Percentiles rank a stretch among this genome's conserved stretches.
Conservation (phyloP, 2,888 invertebrate genomes). For the Cryptocephalus primarius region DNA sequence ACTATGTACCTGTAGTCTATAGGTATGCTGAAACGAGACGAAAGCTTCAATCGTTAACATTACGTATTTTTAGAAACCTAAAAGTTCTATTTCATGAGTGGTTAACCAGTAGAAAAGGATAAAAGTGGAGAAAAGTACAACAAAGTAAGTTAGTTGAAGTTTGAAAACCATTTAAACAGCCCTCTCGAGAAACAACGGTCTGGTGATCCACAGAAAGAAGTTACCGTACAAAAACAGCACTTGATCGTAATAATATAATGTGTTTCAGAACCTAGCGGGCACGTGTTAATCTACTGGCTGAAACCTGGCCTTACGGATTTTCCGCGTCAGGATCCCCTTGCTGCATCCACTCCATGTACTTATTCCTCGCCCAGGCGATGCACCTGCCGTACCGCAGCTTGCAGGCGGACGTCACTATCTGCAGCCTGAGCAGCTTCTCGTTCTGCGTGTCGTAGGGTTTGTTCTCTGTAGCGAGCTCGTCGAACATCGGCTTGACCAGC, state of each 20-base stretch:
- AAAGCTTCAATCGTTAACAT: not conserved
- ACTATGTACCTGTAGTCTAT: constrained; percentile 52
- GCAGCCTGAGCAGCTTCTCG: constrained; percentile 46
- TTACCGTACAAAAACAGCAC: no score
- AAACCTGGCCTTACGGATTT: constrained; percentile 25
- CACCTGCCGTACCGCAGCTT: constrained; percentile 45
- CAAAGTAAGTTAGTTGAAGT: no score
- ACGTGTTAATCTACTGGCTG: no score
- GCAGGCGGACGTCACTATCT: constrained; percentile 49
- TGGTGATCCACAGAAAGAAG: no score
- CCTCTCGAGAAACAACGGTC: no score
- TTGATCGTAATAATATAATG: no score
- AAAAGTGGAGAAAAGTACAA: no score
- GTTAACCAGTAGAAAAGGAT: no score
- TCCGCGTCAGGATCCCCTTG: constrained; percentile 25
- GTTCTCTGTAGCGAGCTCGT: constrained; percentile 43
- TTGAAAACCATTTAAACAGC: no score
- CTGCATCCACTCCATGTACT: constrained; percentile 36
- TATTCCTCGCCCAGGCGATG: constrained; percentile 39
- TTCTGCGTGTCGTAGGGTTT: constrained; percentile 41
- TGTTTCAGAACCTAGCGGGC: no score
- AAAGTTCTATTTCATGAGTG: not conserved
- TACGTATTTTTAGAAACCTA: not conserved
- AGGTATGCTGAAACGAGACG: constrained; percentile 43
- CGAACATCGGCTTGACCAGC: constrained; percentile 30